Conservation (phyloP, 2,113 vertebrate species). For the Gymnocephalus cernua region DNA sequence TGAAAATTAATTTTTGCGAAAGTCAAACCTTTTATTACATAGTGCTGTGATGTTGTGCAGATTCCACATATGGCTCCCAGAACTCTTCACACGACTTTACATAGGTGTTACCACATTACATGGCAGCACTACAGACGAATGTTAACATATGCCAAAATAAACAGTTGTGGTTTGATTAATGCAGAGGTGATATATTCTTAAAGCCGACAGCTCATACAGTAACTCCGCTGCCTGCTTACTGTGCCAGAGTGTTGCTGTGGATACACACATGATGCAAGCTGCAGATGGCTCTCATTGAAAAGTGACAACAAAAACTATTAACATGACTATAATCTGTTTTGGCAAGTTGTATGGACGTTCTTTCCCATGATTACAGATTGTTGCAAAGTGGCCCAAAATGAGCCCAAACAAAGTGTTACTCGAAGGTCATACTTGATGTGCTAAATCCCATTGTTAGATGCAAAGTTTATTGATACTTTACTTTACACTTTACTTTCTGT, state of each 20-base stretch:
- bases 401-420: too few relatives aligned
- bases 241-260: constrained; percentile 26
- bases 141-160: constrained; percentile 53
- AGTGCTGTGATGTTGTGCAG: constrained; percentile 57
- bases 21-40: constrained; percentile 64
- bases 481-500: neutral
- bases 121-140: constrained; percentile 60
- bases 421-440: neutral
- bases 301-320: constrained; percentile 14
- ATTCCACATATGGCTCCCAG: constrained; percentile 74
- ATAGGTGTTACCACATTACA: constrained; percentile 75
- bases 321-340: neutral
- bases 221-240: constrained; percentile 3
- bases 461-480: neutral
- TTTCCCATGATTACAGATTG: neutral
- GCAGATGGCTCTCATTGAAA: constrained; percentile 34
- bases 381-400: neutral
- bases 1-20: constrained; percentile 69
- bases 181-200: constrained; percentile 62
- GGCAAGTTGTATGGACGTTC: neutral
- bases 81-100: constrained; percentile 58
- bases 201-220: constrained; percentile 39
- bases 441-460: neutral
- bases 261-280: constrained; percentile 20
- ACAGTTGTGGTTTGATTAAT: constrained; percentile 68